phyloP scores from a whole-genome alignment of 2,113 vertebrate genomes.

The Dunckerocampus dactyliophorus region DNA sequence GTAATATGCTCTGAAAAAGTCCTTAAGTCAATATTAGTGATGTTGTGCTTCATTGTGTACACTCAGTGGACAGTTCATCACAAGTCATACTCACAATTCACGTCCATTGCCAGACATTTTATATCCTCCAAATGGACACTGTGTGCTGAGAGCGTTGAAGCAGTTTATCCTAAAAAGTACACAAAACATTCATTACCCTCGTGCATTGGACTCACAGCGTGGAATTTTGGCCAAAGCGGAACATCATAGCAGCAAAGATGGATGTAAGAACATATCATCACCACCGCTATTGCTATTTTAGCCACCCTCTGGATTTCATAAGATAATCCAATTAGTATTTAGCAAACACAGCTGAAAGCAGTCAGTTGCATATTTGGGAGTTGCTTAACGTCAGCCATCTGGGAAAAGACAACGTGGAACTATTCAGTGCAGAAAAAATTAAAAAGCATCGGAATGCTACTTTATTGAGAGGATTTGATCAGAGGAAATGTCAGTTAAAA shows the following conservation, averaged over 20 bases:
- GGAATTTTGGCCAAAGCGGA: constrained; percentile 14
- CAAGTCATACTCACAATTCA: constrained; percentile 89
- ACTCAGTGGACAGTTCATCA: constrained; percentile 28
- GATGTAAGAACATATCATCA: constrained; percentile 17
- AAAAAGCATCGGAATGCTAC: neutral
- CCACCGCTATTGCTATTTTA: constrained; percentile 20
- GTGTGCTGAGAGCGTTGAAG: constrained; percentile 96
- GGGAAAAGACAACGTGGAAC: constrained; percentile 5
- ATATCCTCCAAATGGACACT: constrained; percentile 98
- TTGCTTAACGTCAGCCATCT: constrained; percentile 7
- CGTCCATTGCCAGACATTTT: constrained; percentile 99
- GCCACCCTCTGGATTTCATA: constrained; percentile 17
- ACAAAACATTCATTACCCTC: constrained; percentile 60
- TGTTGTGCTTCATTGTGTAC: constrained; percentile 35
- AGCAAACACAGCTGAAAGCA: constrained; percentile 31
- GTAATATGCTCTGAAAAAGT: constrained; percentile 41
- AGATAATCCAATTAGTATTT: constrained; percentile 25
- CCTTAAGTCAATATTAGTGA: constrained; percentile 40
- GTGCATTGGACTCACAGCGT: constrained; percentile 14
- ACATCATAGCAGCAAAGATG: constrained; percentile 15
- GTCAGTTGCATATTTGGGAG: constrained; percentile 21
- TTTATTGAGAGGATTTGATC: neutral
- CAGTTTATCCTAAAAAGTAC: constrained; percentile 90
- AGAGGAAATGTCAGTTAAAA: neutral
- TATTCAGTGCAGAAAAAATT: neutral